These are phyloP conservation scores for Chloropsis hardwickii DNA, from an alignment of 2,113 vertebrate genomes.

Conservation along the genomic window DNA sequence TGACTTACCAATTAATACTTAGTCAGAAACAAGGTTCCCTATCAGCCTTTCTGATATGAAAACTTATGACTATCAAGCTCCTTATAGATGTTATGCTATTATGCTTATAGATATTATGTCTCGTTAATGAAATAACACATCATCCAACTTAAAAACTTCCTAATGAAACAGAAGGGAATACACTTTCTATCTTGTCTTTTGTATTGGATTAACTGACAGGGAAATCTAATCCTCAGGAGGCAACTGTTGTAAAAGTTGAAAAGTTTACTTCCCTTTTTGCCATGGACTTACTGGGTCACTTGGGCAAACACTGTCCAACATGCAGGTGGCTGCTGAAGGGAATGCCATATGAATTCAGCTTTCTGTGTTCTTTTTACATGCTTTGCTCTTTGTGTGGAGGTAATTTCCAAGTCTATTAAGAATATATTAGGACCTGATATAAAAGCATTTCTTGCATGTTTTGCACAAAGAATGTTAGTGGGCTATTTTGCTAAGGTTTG, in stretches of 20 bases:
- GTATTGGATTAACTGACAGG: neutral
- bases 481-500: neutral
- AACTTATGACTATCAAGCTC: accelerated
- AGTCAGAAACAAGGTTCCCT: neutral
- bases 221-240: neutral
- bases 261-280: neutral
- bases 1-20: neutral
- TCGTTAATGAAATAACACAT: neutral
- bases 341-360: neutral
- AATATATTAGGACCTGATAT: too few relatives aligned
- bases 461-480: neutral
- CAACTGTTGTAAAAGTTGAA: neutral
- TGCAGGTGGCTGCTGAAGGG: neutral
- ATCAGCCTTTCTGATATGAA: neutral
- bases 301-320: neutral
- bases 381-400: neutral
- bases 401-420: neutral
- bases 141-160: neutral
- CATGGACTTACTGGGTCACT: neutral
- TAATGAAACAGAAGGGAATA: neutral
- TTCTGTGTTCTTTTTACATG: neutral
- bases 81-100: neutral
- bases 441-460: neutral
- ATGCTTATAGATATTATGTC: neutral
- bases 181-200: neutral